These are phyloP conservation scores for Diacarnus erythraeanus DNA, from an alignment of 37 sponge, comb jelly and placozoan genomes.

Conservation along the genomic window DNA sequence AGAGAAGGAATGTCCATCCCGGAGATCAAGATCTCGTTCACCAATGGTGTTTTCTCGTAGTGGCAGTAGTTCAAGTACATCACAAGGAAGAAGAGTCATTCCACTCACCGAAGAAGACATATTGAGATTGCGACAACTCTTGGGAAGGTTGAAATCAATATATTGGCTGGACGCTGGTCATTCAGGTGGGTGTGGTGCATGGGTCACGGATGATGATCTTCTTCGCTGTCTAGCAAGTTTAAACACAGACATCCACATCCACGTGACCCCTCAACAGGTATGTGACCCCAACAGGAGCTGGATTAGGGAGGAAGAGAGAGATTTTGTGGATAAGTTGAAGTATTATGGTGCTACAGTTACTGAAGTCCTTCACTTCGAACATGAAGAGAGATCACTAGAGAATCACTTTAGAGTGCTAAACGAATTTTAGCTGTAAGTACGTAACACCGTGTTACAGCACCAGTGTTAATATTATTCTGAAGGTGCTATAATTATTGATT, in stretches of 20 bases:
- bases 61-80: constrained; percentile 9
- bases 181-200: constrained; percentile 71
- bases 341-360: constrained; percentile 36
- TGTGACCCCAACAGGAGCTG: constrained; percentile 50
- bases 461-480: background rate
- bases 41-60: constrained; percentile 3
- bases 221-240: constrained; percentile 38
- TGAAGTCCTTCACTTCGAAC: constrained; percentile 67
- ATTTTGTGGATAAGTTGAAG: constrained; percentile 59
- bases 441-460: background rate
- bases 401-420: constrained; percentile 79
- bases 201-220: constrained; percentile 65
- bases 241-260: constrained; percentile 52
- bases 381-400: constrained; percentile 57
- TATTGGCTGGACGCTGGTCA: constrained; percentile 94
- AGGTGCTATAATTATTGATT: background rate
- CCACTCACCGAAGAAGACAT: background rate
- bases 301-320: constrained; percentile 70
- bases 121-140: constrained; percentile 27
- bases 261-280: constrained; percentile 89
- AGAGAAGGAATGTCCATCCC: background rate
- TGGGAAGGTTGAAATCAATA: constrained; percentile 42
- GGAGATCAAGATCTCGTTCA: constrained; percentile 5
- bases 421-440: constrained; percentile 22
- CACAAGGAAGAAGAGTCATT: background rate